A percentile compares a stretch with the other conserved stretches of the same genome.
Evolutionary conservation across 2,113 vertebrate species (phyloP).

Genomic region (Ctenodactylus gundi): DNA sequence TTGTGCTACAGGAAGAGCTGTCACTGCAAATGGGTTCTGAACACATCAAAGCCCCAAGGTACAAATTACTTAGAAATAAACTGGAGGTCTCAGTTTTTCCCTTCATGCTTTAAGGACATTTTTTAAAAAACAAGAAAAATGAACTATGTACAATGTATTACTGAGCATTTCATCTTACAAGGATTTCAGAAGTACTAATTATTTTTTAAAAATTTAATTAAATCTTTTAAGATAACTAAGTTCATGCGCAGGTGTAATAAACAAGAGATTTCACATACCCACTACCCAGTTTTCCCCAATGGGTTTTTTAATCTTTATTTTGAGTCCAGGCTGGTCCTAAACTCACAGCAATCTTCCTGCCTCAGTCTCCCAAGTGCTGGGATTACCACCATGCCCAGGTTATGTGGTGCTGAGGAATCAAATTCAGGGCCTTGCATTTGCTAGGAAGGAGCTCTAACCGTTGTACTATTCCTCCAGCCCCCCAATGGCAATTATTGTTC

Average conservation of each 20-base stretch:
- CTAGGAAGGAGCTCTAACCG: too few species aligned
- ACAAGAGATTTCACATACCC: not conserved
- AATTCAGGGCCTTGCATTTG: too few species aligned
- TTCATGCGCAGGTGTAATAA: not conserved
- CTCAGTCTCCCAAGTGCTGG: too few species aligned
- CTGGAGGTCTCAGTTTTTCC: not conserved
- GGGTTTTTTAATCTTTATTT: too few species aligned
- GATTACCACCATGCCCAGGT: too few species aligned
- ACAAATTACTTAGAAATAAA: slow-evolving; percentile 46
- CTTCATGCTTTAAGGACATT: slow-evolving; percentile 15
- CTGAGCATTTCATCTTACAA: slow-evolving; percentile 3
- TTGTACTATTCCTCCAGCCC: too few species aligned
- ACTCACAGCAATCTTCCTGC: too few species aligned
- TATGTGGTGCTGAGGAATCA: too few species aligned
- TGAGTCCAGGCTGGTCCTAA: too few species aligned
- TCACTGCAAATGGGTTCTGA: slow-evolving; percentile 45
- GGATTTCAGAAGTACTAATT: slow-evolving; percentile 36
- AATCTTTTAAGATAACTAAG: slow-evolving; percentile 2
- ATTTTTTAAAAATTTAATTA: not conserved
- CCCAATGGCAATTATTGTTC: not conserved
- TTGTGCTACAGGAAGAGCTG: not conserved
- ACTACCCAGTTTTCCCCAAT: not conserved
- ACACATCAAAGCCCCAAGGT: not conserved
- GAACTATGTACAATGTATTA: not conserved
- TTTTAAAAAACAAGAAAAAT: slow-evolving; percentile 29